These are phyloP conservation scores for Trissolcus basalis DNA, from an alignment of 1,140 invertebrate genomes.

Conservation along the genomic window DNA sequence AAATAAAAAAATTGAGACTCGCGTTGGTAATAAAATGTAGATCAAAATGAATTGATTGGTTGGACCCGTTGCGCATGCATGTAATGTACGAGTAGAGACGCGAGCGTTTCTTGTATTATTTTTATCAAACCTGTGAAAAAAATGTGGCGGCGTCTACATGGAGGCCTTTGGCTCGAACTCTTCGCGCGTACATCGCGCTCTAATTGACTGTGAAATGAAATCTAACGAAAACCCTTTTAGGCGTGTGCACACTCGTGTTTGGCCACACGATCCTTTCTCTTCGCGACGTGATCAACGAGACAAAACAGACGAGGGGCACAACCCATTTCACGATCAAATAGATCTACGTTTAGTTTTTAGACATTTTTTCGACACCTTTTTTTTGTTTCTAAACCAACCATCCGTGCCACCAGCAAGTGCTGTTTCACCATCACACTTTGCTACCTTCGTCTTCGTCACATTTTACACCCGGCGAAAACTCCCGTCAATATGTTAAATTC, in stretches of 20 bases:
- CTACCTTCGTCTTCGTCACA: slow-evolving; percentile 10
- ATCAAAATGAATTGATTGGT: not conserved
- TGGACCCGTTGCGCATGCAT: no score
- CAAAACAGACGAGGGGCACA: slow-evolving; percentile 38
- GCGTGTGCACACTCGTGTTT: slow-evolving; percentile 72
- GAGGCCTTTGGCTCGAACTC: slow-evolving; percentile 48
- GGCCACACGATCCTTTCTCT: slow-evolving; percentile 47
- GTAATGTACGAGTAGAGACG: slow-evolving; percentile 8
- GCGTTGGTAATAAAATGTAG: slow-evolving; percentile 10
- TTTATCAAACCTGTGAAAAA: slow-evolving; percentile 46
- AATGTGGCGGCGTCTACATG: slow-evolving; percentile 17
- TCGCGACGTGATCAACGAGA: slow-evolving; percentile 49
- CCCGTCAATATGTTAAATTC: slow-evolving; percentile 15
- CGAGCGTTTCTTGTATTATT: slow-evolving; percentile 51
- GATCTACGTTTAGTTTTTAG: slow-evolving; percentile 41
- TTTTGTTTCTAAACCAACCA: slow-evolving; percentile 29
- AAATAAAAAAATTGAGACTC: not conserved
- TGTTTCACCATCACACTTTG: slow-evolving; percentile 9
- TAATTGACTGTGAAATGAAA: slow-evolving; percentile 77
- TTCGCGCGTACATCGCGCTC: slow-evolving; percentile 52
- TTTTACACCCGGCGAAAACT: slow-evolving; percentile 15
- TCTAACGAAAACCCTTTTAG: slow-evolving; percentile 77
- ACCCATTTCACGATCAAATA: slow-evolving; percentile 69
- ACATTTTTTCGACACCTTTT: slow-evolving; percentile 38
- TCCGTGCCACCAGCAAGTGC: slow-evolving; percentile 13